These are phyloP conservation scores for Halyomorpha halys DNA, from an alignment of 1,140 invertebrate genomes.

Conservation along the genomic window DNA sequence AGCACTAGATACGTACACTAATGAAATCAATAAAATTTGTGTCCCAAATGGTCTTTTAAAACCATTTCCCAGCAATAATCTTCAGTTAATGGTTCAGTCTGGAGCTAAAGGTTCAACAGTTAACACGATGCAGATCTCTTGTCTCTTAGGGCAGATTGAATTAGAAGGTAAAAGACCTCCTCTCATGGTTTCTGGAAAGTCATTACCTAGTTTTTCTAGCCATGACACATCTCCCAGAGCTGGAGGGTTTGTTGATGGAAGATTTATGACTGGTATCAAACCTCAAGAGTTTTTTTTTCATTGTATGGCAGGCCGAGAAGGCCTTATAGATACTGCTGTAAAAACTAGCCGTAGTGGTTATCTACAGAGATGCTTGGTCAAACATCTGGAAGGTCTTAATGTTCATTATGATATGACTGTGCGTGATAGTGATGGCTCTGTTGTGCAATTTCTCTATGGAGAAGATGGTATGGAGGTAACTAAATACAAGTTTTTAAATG, in stretches of 20 bases:
- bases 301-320: slow-evolving; percentile 98
- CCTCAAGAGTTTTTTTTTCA: slow-evolving; percentile 99
- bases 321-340: slow-evolving; percentile 74
- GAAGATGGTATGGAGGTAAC: slow-evolving; percentile 93
- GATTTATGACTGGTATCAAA: slow-evolving; percentile 94
- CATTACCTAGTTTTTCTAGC: slow-evolving; percentile 82
- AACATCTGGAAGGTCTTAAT: slow-evolving; percentile 89
- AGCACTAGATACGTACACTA: slow-evolving; percentile 70
- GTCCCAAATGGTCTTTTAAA: slow-evolving; percentile 70
- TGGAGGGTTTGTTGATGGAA: slow-evolving; percentile 89
- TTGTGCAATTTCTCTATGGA: slow-evolving; percentile 96
- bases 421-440: slow-evolving; percentile 82
- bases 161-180: slow-evolving; percentile 95
- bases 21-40: slow-evolving; percentile 76
- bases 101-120: slow-evolving; percentile 96
- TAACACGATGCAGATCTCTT: slow-evolving; percentile 96
- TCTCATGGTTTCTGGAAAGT: slow-evolving; percentile 83
- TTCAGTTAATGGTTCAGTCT: slow-evolving; percentile 95
- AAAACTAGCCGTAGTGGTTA: slow-evolving; percentile 96
- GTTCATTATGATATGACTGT: slow-evolving; percentile 91
- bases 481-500: slow-evolving; percentile 73
- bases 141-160: slow-evolving; percentile 93
- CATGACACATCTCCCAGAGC: slow-evolving; percentile 86
- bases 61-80: slow-evolving; percentile 87
- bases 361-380: slow-evolving; percentile 93